Evolutionary conservation across 2,113 vertebrate genomes (phyloP).

Genomic region (Toxotes jaculatrix): DNA sequence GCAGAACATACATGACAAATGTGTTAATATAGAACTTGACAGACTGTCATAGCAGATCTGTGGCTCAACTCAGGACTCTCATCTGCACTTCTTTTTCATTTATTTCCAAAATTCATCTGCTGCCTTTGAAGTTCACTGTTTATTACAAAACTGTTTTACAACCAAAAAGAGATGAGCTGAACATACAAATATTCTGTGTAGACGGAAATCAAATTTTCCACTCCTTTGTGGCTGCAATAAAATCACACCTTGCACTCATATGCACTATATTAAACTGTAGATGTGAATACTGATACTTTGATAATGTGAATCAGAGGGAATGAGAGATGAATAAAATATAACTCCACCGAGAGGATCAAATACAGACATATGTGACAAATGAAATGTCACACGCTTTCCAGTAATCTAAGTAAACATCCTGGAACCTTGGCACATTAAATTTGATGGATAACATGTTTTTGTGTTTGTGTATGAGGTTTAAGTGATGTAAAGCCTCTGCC

Average conservation of each 20-base stretch:
- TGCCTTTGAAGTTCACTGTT: background rate
- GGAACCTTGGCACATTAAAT: background rate
- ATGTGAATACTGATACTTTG: background rate
- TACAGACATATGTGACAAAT: background rate
- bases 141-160: background rate
- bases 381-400: background rate
- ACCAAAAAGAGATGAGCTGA: background rate
- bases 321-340: background rate
- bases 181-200: background rate
- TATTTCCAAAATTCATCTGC: background rate
- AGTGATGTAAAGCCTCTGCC: background rate
- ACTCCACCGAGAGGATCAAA: background rate
- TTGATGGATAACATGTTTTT: background rate
- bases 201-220: background rate
- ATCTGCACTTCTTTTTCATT: background rate
- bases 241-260: background rate
- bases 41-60: background rate
- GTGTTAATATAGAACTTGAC: background rate
- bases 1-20: background rate
- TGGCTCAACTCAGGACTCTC: background rate
- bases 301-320: too few relatives aligned
- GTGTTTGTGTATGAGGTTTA: background rate
- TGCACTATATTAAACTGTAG: background rate
- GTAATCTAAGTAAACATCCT: background rate
- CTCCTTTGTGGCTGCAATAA: background rate